Base-by-base conservation (phyloP, 2,113 vertebrate genomes). In the Dolichallabes microphthalmus region DNA sequence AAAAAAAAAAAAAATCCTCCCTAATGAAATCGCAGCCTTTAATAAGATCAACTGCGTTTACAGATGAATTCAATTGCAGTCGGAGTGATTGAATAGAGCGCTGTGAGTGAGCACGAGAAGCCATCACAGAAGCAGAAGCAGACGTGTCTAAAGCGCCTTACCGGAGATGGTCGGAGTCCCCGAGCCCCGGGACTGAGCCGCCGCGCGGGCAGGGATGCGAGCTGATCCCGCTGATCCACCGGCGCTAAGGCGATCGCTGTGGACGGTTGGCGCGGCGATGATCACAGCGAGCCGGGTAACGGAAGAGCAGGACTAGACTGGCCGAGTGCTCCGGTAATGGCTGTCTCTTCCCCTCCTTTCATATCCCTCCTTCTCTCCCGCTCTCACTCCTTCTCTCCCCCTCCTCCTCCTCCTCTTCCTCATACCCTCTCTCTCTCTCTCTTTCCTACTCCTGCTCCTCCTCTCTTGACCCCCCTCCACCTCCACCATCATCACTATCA, bases 271-370 rank as follows among this genome's bases (percentile, higher is more conserved):
- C 32, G 53, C 58, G 60, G 82, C 58, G 60, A 8, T 19, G 85
- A 86, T 61, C 81, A 63, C 82, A 87, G 74, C 82, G 82, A 86
- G 58, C 85, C 88, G 86, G 82, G 87, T 86, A 58, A 17, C 85
- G 68, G 83, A 88, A 88, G 55, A 88, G 90, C 87, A 92, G 66
- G 20, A 77, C 71, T 71, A 88, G 25, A 76, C 50, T 88, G 88
- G 86, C 89, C 86, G 86, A 89, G 82, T 83, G 89, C 86, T 79
- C 88, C 90, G 85, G 86, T 91, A 95, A 95, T 95, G 95, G 94
- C 94, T 95, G 89, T 87, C 88, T 73, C 89, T 91, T 90, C 89
- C 87, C 88, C 88, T 85, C 88, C 87, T 87, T 89, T 89, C 87
- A 87, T 85, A 84, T 88, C 88, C 82, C 76, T 88, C 83, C 84